Evolutionary conservation across 2,113 vertebrate species (phyloP), one percentile per base, ranked within the genome.

Genomic region (Callocephalon fimbriatum): DNA sequence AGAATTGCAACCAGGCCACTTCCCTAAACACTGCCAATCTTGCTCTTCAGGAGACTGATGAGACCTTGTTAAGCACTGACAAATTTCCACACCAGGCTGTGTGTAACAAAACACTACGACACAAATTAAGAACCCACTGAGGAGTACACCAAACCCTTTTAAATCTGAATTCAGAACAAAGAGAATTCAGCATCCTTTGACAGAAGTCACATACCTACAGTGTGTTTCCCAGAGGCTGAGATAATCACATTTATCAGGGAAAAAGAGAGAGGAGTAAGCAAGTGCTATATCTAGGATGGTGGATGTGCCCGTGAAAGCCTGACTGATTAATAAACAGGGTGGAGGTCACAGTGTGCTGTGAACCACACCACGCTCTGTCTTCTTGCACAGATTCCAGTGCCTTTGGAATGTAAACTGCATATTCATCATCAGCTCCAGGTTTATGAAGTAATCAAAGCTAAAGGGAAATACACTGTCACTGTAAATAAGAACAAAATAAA

Each of bases 391-490:
- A 92, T 80, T 97, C 80, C 15, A 37, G 50, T 44, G 77, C 61
- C 74, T 97, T 93, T 84, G 48, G 90, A 90, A 59, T 88, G 38
- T 75, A 83, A 91, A 65, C 80, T 71, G 77, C 84, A 87, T 58
- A 91, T 66, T 85, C 35, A 94, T 96, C 93, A 91, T 29, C 56
- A 75, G 76, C 42, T 89, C 61, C 77, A 87, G 76, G 74, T 92
- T 96, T 91, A 95, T 61, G 65, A 96, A 93, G 70, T 50, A 67
- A 86, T 90, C 73, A 86, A 72, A 93, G 74, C 88, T 89, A 95
- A 85, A 91, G 67, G 48, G 31, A 91, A 84, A 93, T 95, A 29
- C 19, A 67, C 93, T 95, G 73, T 85, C 87, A 89, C 59, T 91
- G 73, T 79, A 96, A 93, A 91, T 59, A 93, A 79, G 44, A 86